Evolutionary conservation across 2,888 invertebrate genomes (phyloP).

Genomic region (Limnephilus marmoratus): DNA sequence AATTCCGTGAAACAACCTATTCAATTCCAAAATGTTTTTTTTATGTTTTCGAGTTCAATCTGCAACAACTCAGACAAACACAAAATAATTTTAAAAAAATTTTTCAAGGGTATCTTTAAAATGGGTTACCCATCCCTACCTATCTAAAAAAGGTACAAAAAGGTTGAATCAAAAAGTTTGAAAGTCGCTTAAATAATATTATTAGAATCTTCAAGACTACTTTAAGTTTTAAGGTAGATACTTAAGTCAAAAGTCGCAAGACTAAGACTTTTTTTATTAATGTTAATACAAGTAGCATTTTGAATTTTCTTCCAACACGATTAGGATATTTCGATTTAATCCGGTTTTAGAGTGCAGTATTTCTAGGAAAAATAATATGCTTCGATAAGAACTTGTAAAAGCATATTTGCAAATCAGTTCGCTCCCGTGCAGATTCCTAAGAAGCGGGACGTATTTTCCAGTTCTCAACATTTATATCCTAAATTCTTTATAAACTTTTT

Average conservation of each 20-base stretch:
- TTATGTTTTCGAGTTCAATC: no score
- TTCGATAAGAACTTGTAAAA: neutral
- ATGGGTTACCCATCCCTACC: no score
- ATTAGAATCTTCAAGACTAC: neutral
- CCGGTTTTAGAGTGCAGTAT: neutral
- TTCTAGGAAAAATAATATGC: neutral
- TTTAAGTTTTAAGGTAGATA: neutral
- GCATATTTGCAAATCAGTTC: neutral
- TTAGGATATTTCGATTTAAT: neutral
- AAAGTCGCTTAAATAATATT: neutral
- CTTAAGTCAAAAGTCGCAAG: neutral
- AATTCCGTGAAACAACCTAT: no score
- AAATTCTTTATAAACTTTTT: no score
- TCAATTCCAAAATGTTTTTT: no score
- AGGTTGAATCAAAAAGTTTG: neutral
- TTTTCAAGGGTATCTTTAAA: no score
- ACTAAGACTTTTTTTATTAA: neutral
- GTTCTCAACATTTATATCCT: no score
- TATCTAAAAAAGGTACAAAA: neutral
- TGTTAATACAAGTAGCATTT: no score
- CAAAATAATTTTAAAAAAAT: no score
- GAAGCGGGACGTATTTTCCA: no score
- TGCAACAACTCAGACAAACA: no score
- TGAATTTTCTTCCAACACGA: no score
- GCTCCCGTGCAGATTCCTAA: neutral